A percentile compares a stretch with the other conserved stretches of the same genome.
These are phyloP conservation scores for Drosophila sturtevanti DNA, from an alignment of 1,140 invertebrate genomes.

Conservation along the genomic window DNA sequence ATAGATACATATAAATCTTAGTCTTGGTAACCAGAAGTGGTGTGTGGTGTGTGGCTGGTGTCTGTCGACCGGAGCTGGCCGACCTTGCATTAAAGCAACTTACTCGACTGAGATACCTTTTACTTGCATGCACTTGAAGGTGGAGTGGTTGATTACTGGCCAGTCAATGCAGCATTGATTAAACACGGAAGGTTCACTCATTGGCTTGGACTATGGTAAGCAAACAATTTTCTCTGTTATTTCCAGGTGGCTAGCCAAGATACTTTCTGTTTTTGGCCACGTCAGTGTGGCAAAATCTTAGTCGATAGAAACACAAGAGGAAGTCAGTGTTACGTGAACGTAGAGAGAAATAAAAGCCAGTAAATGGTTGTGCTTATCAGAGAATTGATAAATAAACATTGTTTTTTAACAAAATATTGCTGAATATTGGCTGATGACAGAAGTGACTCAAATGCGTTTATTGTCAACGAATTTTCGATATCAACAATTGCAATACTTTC, in stretches of 20 bases:
- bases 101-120: constrained; percentile 23
- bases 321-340: constrained; percentile 34
- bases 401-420: not conserved
- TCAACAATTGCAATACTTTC: not conserved
- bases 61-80: constrained; percentile 19
- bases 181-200: constrained; percentile 19
- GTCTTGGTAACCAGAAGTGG: constrained; percentile 33
- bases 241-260: constrained; percentile 10
- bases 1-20: not conserved
- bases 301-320: not conserved
- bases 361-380: constrained; percentile 40
- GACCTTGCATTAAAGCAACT: constrained; percentile 29
- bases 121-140: constrained; percentile 30
- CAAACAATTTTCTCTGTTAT: not conserved
- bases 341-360: not conserved
- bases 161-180: constrained; percentile 4
- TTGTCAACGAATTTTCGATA: not conserved
- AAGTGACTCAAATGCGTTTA: not conserved
- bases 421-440: constrained; percentile 3
- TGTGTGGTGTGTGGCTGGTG: no score
- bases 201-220: not conserved
- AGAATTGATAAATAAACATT: constrained; percentile 36
- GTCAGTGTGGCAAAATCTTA: constrained; percentile 12
- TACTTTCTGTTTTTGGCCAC: constrained; percentile 16
- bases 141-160: not conserved